phyloP scores from a whole-genome alignment of 2,113 vertebrate species.

The Sphyrna mokarran region DNA sequence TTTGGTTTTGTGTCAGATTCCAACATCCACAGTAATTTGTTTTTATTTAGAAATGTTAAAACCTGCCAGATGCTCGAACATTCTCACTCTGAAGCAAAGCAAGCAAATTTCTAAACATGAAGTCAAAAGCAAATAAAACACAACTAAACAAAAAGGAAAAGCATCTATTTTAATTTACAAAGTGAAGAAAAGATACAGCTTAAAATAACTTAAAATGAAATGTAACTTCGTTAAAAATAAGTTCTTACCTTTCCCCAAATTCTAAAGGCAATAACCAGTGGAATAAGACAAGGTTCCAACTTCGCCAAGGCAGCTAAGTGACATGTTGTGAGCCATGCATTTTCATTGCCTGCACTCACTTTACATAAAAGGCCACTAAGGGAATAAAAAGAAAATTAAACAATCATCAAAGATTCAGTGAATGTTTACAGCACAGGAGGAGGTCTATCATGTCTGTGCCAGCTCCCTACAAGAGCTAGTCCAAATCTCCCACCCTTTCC shows the following conservation, averaged over 20 bases:
- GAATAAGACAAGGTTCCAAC: conserved; percentile 59
- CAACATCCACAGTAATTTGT: no score
- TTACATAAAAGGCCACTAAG: conserved; percentile 79
- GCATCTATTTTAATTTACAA: not conserved
- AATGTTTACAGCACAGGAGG: not conserved
- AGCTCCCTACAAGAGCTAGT: not conserved
- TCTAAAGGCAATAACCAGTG: conserved; percentile 73
- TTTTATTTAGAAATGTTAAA: not conserved
- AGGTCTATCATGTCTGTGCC: not conserved
- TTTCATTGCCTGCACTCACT: conserved; percentile 91
- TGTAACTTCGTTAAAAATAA: not conserved
- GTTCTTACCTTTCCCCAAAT: conserved; percentile 77
- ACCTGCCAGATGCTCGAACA: not conserved
- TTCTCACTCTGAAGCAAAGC: not conserved
- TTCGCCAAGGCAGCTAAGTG: conserved; percentile 68
- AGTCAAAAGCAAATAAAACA: not conserved
- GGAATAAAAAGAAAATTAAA: conserved; percentile 39
- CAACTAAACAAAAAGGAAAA: not conserved
- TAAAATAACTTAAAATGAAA: not conserved
- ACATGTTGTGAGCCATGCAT: conserved; percentile 73
- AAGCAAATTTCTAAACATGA: not conserved
- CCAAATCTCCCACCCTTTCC: no score
- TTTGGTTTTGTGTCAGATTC: no score
- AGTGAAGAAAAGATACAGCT: not conserved
- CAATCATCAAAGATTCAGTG: not conserved